phyloP scores from a whole-genome alignment of 1,140 invertebrate species.

The Homalodisca vitripennis region DNA sequence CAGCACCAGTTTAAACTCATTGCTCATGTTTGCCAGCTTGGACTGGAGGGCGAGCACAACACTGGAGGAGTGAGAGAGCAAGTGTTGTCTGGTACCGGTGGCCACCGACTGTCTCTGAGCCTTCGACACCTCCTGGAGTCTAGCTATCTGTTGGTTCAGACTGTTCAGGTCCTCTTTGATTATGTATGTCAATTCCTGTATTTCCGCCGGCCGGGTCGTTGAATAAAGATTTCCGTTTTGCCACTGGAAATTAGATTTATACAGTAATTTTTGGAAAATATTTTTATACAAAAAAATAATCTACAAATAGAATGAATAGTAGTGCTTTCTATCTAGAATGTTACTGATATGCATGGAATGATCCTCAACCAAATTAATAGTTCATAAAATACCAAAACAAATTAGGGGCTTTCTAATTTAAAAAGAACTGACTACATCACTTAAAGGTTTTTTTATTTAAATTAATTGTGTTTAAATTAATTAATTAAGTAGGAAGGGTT shows the following conservation, averaged over 20 bases:
- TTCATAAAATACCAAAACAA: too few relatives aligned
- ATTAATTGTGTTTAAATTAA: too few relatives aligned
- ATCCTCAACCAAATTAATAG: too few relatives aligned
- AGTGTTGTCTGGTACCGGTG: slow-evolving; percentile 63
- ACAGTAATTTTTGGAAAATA: too few relatives aligned
- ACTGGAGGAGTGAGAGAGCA: slow-evolving; percentile 93
- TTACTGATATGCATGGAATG: too few relatives aligned
- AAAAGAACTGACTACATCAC: too few relatives aligned
- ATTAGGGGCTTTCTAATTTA: too few relatives aligned
- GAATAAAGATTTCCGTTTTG: slow-evolving; percentile 95
- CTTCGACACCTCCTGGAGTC: slow-evolving; percentile 75
- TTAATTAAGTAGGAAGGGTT: too few relatives aligned
- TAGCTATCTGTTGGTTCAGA: slow-evolving; percentile 95
- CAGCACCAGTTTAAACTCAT: slow-evolving; percentile 89
- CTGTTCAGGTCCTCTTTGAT: slow-evolving; percentile 95
- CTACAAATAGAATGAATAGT: too few relatives aligned
- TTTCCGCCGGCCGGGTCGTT: slow-evolving; percentile 94
- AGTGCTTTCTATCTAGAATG: too few relatives aligned
- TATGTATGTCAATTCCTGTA: slow-evolving; percentile 96
- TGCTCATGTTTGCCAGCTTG: slow-evolving; percentile 94
- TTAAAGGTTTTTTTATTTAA: too few relatives aligned
- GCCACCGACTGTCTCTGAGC: slow-evolving; percentile 57
- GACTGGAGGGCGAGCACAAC: slow-evolving; percentile 94
- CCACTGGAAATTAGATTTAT: slow-evolving; percentile 89
- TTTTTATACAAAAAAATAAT: too few relatives aligned